A percentile compares a stretch with the other conserved stretches of the same genome.
Conservation (phyloP, 2,113 vertebrate species). For the Podarcis cretensis region DNA sequence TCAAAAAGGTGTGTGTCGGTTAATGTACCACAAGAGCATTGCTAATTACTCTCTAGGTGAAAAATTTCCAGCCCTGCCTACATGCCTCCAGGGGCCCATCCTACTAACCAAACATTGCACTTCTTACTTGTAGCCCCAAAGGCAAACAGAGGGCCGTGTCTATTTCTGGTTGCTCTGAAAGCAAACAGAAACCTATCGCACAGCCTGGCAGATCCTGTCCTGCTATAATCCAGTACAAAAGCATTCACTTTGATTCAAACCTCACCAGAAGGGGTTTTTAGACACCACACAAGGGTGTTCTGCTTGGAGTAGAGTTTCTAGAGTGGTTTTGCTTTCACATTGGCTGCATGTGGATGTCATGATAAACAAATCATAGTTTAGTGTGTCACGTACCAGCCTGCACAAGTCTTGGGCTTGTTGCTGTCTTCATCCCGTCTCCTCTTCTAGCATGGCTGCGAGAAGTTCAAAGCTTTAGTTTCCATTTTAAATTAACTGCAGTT, state of each 20-base stretch:
- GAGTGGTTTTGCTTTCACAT: not conserved
- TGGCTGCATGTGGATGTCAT: not conserved
- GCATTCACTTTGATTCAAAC: not conserved
- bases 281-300: not conserved
- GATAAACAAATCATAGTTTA: not conserved
- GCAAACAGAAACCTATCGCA: conserved; percentile 39
- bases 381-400: not conserved
- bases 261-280: not conserved
- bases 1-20: not conserved
- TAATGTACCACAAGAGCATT: not conserved
- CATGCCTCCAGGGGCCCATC: conserved; percentile 49
- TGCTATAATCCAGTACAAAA: accelerated
- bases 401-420: not conserved
- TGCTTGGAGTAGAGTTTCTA: not conserved
- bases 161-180: conserved; percentile 4
- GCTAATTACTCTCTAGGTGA: not conserved
- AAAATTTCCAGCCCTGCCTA: conserved; percentile 15
- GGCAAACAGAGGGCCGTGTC: conserved; percentile 67
- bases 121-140: conserved; percentile 46
- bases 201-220: not conserved
- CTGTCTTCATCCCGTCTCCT: not conserved
- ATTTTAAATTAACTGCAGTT: not conserved
- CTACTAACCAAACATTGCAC: conserved; percentile 73
- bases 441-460: not conserved
- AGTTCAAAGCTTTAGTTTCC: not conserved